Conservation (phyloP, 1,140 invertebrate species). For the Hyposmocoma kahamanoa region DNA sequence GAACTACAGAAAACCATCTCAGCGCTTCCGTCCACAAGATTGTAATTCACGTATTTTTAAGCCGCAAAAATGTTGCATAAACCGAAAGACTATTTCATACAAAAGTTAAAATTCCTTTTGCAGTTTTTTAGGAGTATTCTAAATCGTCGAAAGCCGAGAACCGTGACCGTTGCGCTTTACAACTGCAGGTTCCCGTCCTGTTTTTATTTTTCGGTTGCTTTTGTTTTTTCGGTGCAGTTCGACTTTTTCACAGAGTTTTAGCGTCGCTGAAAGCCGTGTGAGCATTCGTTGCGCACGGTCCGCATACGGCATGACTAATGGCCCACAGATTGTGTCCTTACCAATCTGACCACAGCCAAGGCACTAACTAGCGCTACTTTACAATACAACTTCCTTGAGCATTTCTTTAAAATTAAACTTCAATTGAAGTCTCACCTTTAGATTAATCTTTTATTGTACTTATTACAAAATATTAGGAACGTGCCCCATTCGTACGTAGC, state of each 20-base stretch:
- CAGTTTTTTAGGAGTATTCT: constrained; percentile 1
- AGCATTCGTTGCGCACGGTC: neutral
- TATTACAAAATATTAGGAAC: too few relatives aligned
- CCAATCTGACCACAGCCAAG: neutral
- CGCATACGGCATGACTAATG: constrained; percentile 1
- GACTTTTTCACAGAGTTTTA: constrained; percentile 1
- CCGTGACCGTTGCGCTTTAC: constrained; percentile 3
- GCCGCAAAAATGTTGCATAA: constrained; percentile 1
- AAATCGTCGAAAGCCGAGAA: constrained; percentile 3
- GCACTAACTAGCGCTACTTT: neutral
- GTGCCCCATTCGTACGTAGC: too few relatives aligned
- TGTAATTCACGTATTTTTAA: constrained; percentile 4
- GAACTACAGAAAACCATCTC: too few relatives aligned
- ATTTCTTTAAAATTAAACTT: too few relatives aligned
- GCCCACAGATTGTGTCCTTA: neutral
- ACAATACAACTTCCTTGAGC: neutral
- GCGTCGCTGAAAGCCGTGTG: neutral
- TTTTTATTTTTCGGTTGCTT: neutral
- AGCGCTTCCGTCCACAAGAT: neutral
- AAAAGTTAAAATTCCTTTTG: constrained; percentile 1
- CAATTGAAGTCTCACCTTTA: too few relatives aligned
- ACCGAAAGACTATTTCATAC: constrained; percentile 2
- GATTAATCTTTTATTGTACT: too few relatives aligned
- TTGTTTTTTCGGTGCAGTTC: constrained; percentile 2
- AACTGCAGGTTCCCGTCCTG: constrained; percentile 2